Conservation (phyloP, 2,797 vertebrate genomes). For the Gymnothorax javanicus region DNA sequence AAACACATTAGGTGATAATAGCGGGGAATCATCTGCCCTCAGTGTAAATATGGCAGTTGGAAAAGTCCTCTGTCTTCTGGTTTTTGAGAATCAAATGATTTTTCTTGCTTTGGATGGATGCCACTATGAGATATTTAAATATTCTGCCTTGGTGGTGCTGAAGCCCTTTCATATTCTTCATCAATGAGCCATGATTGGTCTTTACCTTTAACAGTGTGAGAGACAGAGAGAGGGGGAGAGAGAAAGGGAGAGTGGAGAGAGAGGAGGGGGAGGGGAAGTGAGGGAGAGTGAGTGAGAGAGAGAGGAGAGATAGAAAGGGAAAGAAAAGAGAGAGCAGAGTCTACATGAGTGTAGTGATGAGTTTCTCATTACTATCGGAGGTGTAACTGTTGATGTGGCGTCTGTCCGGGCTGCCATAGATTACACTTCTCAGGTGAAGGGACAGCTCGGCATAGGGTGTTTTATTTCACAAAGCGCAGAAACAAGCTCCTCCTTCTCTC, state of each 20-base stretch:
- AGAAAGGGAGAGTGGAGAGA: no score
- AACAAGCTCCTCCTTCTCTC: background rate
- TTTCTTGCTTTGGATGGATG: constrained; percentile 6
- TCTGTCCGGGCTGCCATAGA: constrained; percentile 27
- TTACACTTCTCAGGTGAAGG: constrained; percentile 18
- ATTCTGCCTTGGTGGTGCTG: constrained; percentile 52
- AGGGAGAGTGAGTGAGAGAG: no score
- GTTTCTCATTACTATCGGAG: constrained; percentile 46
- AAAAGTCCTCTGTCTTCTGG: background rate
- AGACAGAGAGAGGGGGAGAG: no score
- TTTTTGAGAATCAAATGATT: background rate
- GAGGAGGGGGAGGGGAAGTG: no score
- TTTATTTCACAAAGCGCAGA: background rate
- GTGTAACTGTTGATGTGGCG: constrained; percentile 19
- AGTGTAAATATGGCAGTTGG: background rate
- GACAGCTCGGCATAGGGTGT: background rate
- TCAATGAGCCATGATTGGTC: constrained; percentile 54
- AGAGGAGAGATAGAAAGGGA: no score
- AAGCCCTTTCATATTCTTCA: constrained; percentile 50
- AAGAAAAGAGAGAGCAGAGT: constrained; percentile 39
- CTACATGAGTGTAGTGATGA: background rate
- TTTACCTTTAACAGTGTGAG: constrained; percentile 54
- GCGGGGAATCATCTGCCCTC: background rate
- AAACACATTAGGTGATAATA: background rate
- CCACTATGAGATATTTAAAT: constrained; percentile 50